A percentile compares a stretch with the other conserved stretches of the same genome.
These are phyloP conservation scores for Xestia ashworthii DNA, from an alignment of 2,888 invertebrate species.

Conservation along the genomic window DNA sequence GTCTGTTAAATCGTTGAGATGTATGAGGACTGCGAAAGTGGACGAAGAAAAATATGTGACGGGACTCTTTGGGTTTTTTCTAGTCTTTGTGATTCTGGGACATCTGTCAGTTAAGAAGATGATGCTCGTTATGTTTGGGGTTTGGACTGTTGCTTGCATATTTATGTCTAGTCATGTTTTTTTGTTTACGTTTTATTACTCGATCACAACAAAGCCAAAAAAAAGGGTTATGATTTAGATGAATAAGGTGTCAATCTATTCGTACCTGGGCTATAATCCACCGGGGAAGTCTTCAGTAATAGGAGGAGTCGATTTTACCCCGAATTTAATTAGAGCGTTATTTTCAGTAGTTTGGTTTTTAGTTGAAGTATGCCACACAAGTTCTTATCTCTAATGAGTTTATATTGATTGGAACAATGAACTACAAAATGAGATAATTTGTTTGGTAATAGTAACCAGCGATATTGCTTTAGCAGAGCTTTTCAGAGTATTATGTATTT, in stretches of 20 bases:
- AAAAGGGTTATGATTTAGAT: too few relatives aligned
- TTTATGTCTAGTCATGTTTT: constrained; percentile 11
- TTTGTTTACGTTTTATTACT: not conserved
- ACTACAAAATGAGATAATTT: not conserved
- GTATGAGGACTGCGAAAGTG: constrained; percentile 33
- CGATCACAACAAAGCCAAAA: too few relatives aligned
- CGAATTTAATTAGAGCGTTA: too few relatives aligned
- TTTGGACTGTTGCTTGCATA: not conserved
- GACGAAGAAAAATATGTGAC: constrained; percentile 42
- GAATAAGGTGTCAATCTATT: too few relatives aligned
- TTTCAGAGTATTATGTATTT: not conserved
- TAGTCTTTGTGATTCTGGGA: constrained; percentile 27
- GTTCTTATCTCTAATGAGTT: too few relatives aligned
- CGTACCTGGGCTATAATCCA: too few relatives aligned
- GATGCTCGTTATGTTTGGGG: constrained; percentile 16
- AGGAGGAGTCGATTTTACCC: too few relatives aligned
- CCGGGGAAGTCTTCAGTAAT: too few relatives aligned
- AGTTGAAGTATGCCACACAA: too few relatives aligned
- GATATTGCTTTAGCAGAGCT: not conserved
- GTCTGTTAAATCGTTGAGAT: constrained; percentile 56
- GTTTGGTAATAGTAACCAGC: not conserved
- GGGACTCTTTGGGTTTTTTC: not conserved
- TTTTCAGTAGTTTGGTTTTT: too few relatives aligned
- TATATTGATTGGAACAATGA: not conserved
- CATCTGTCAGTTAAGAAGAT: constrained; percentile 31